Conservation (phyloP, 2,888 invertebrate species). For the Dasypogon diadema region DNA sequence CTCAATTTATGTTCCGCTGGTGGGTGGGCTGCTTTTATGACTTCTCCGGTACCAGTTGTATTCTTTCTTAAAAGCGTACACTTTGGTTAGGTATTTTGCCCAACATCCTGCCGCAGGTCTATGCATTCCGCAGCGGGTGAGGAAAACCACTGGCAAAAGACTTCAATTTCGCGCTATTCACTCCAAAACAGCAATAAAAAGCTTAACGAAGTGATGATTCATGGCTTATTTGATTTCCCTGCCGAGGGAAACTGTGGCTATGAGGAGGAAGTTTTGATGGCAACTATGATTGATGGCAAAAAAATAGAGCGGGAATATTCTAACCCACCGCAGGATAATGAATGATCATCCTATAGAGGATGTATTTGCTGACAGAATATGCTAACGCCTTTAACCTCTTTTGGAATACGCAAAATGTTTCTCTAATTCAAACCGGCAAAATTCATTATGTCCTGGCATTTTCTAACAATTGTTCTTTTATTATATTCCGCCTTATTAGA, state of each 20-base stretch:
- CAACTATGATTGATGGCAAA: conserved; percentile 3
- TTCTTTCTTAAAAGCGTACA: not conserved
- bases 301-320: conserved; percentile 6
- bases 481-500: not conserved
- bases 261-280: conserved; percentile 1
- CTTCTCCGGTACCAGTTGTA: not conserved
- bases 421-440: not conserved
- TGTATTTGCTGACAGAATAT: not conserved
- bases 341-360: not conserved
- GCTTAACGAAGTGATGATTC: conserved; percentile 11
- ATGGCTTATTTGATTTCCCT: conserved; percentile 5
- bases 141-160: not conserved
- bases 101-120: not conserved
- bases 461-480: not conserved
- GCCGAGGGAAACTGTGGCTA: not conserved
- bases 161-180: not conserved
- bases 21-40: not conserved
- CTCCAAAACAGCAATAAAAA: not conserved
- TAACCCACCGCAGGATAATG: not conserved
- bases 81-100: not conserved
- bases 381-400: not conserved
- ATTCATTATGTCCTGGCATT: not conserved
- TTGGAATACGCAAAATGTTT: not conserved
- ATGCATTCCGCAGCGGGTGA: not conserved
- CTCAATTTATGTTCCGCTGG: not conserved